Evolutionary conservation across 2,113 vertebrate genomes (phyloP).

Genomic region (Poeciliopsis retropinna): DNA sequence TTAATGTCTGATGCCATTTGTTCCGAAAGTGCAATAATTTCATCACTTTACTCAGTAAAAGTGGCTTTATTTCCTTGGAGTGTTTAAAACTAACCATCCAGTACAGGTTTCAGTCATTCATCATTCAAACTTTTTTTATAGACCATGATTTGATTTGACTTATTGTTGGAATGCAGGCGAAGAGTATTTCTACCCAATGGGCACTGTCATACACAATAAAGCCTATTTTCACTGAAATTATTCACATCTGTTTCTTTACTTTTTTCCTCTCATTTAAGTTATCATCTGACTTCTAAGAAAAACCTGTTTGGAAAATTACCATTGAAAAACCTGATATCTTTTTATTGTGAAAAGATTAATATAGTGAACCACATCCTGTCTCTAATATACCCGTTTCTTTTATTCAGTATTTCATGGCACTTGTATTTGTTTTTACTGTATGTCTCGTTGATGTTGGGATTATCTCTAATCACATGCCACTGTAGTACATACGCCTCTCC

Average conservation of each 20-base stretch:
- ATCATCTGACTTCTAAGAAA: no score
- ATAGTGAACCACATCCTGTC: no score
- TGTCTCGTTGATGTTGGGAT: no score
- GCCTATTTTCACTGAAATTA: slow-evolving; percentile 44
- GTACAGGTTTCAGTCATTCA: slow-evolving; percentile 20
- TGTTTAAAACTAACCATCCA: slow-evolving; percentile 13
- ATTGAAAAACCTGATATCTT: no score
- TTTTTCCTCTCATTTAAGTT: no score
- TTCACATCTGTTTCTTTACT: background rate
- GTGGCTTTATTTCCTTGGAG: slow-evolving; percentile 23
- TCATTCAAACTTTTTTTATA: slow-evolving; percentile 12
- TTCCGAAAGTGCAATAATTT: slow-evolving; percentile 62
- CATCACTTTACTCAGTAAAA: slow-evolving; percentile 33
- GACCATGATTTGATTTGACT: slow-evolving; percentile 31
- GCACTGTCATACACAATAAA: slow-evolving; percentile 72
- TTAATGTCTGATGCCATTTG: slow-evolving; percentile 20
- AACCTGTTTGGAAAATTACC: no score
- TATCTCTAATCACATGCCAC: no score
- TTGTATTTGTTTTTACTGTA: no score
- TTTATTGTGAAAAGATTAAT: no score
- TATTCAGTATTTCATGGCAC: no score
- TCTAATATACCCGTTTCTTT: no score
- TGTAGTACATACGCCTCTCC: no score
- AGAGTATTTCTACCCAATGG: slow-evolving; percentile 25
- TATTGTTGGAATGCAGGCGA: slow-evolving; percentile 26